phyloP scores from a whole-genome alignment of 2,888 invertebrate genomes.

The Drosophila ezoana region DNA sequence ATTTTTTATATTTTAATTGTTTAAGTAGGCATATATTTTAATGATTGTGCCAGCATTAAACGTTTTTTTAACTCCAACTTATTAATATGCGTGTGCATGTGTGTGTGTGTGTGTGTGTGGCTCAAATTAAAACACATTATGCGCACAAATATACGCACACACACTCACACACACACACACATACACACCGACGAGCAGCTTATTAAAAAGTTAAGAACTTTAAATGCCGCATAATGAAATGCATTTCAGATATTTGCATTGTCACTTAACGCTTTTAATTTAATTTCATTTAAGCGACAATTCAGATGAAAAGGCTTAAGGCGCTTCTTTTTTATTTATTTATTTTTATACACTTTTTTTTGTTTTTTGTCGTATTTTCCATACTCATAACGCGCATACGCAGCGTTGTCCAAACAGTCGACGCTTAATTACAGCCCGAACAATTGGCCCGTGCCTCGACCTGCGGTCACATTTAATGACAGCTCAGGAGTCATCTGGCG shows the following conservation, averaged over 20 bases:
- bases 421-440: slow-evolving; percentile 56
- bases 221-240: slow-evolving; percentile 65
- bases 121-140: slow-evolving; percentile 39
- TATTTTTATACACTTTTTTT: slow-evolving; percentile 1
- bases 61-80: slow-evolving; percentile 32
- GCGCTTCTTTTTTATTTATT: slow-evolving; percentile 17
- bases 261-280: slow-evolving; percentile 68
- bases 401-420: slow-evolving; percentile 44
- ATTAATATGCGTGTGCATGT: slow-evolving; percentile 7
- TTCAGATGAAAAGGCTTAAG: slow-evolving; percentile 42
- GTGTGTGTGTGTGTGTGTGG: neutral
- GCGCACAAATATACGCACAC: slow-evolving; percentile 8
- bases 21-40: slow-evolving; percentile 24
- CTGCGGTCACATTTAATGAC: slow-evolving; percentile 72
- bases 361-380: neutral
- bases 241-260: slow-evolving; percentile 69
- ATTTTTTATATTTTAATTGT: slow-evolving; percentile 33
- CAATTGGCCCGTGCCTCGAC: slow-evolving; percentile 24
- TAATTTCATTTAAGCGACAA: slow-evolving; percentile 41
- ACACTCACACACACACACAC: slow-evolving; percentile 25
- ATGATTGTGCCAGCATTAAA: slow-evolving; percentile 35
- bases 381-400: slow-evolving; percentile 45
- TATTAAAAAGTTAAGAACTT: slow-evolving; percentile 76
- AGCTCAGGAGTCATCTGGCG: slow-evolving; percentile 45
- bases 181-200: slow-evolving; percentile 27